phyloP scores from a whole-genome alignment of 2,888 invertebrate species.

The Torymus texanus region DNA sequence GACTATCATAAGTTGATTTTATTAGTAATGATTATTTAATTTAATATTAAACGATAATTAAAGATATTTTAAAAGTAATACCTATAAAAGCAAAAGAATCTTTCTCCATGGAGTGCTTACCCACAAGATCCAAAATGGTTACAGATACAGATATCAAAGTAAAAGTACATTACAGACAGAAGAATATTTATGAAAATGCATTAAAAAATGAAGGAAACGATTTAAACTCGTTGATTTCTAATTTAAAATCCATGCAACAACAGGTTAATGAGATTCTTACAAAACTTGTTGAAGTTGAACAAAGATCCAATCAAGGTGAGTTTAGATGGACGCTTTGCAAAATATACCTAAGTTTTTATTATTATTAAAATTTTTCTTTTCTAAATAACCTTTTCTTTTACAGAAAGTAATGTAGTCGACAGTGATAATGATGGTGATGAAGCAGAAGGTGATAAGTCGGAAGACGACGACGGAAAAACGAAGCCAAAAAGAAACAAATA shows the following conservation, averaged over 20 bases:
- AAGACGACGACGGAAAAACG: conserved; percentile 58
- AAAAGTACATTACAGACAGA: conserved; percentile 57
- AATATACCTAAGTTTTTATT: background rate
- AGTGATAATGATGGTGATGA: conserved; percentile 59
- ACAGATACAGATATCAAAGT: conserved; percentile 47
- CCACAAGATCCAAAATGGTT: conserved; percentile 31
- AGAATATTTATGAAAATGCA: conserved; percentile 57
- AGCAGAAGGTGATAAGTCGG: conserved; percentile 59
- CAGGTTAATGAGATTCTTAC: conserved; percentile 68
- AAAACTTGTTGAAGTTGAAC: conserved; percentile 61
- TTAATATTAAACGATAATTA: too few species aligned
- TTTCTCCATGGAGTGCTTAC: background rate
- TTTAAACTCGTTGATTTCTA: conserved; percentile 61
- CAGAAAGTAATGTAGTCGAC: conserved; percentile 10
- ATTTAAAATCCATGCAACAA: conserved; percentile 63
- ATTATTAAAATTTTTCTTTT: background rate
- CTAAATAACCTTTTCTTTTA: conserved; percentile 11
- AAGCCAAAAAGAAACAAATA: conserved; percentile 67
- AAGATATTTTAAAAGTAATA: too few species aligned
- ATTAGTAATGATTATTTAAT: too few species aligned
- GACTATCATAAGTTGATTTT: too few species aligned
- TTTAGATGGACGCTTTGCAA: background rate
- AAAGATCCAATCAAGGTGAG: conserved; percentile 40
- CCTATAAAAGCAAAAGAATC: too few species aligned
- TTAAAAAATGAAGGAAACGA: conserved; percentile 52